phyloP scores from a whole-genome alignment of 2,113 vertebrate genomes.

The Rallus limicola region DNA sequence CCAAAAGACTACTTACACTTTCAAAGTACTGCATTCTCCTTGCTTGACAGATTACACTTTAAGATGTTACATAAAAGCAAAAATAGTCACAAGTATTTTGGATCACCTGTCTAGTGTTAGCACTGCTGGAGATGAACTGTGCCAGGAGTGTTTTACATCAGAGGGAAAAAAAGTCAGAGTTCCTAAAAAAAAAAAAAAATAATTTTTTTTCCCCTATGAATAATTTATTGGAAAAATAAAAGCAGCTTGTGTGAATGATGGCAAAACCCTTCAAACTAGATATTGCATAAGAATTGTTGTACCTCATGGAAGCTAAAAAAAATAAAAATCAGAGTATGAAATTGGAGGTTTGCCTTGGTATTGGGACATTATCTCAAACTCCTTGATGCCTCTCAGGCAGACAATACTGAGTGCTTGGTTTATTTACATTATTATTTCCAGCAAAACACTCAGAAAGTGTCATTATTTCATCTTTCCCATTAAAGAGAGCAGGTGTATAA shows the following conservation, averaged over 20 bases:
- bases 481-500: constrained; percentile 30
- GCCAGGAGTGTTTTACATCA: constrained; percentile 44
- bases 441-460: neutral
- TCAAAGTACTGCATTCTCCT: constrained; percentile 24
- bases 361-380: neutral
- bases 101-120: constrained; percentile 34
- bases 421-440: neutral
- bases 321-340: neutral
- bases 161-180: constrained; percentile 21
- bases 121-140: constrained; percentile 5
- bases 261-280: constrained; percentile 34
- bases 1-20: constrained; percentile 19
- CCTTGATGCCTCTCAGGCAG: neutral
- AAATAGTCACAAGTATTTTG: constrained; percentile 54
- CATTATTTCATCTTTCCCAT: neutral
- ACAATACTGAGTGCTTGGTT: neutral
- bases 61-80: constrained; percentile 54
- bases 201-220: neutral
- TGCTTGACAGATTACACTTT: constrained; percentile 42
- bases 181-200: neutral
- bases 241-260: neutral
- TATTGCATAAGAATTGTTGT: neutral
- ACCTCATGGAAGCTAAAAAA: neutral
- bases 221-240: constrained; percentile 54
- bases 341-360: neutral